phyloP scores from a whole-genome alignment of 2,113 vertebrate genomes.

The Pyxicephalus adspersus region DNA sequence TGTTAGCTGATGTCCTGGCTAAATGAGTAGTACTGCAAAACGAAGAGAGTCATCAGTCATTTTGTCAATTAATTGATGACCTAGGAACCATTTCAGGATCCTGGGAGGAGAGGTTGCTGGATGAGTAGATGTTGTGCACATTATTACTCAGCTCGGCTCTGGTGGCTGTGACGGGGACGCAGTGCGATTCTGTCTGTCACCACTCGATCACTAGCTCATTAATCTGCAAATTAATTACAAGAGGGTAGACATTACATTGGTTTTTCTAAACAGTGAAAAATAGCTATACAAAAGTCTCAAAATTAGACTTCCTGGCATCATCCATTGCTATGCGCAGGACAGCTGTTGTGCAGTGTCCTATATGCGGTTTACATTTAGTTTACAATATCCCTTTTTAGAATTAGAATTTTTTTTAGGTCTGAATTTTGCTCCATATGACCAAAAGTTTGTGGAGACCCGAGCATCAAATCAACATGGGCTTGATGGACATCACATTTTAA shows the following conservation, averaged over 20 bases:
- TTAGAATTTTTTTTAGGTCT: too few relatives aligned
- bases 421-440: too few relatives aligned
- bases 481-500: too few relatives aligned
- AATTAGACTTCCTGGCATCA: too few relatives aligned
- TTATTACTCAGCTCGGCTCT: background rate
- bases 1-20: background rate
- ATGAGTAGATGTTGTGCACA: background rate
- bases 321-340: too few relatives aligned
- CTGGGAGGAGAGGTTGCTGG: background rate
- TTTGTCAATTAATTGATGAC: constrained; percentile 38
- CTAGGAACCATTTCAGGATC: constrained; percentile 28
- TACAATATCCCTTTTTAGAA: too few relatives aligned
- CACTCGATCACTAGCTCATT: background rate
- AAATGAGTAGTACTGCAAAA: background rate
- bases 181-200: background rate
- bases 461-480: too few relatives aligned
- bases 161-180: background rate
- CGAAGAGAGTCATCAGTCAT: background rate
- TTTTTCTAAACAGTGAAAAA: constrained; percentile 1
- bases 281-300: background rate
- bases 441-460: too few relatives aligned
- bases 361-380: too few relatives aligned
- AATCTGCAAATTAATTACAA: constrained; percentile 27
- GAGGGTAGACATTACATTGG: background rate
- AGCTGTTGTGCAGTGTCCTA: too few relatives aligned